Conservation (phyloP, 2,113 vertebrate species). For the Podilymbus podiceps region DNA sequence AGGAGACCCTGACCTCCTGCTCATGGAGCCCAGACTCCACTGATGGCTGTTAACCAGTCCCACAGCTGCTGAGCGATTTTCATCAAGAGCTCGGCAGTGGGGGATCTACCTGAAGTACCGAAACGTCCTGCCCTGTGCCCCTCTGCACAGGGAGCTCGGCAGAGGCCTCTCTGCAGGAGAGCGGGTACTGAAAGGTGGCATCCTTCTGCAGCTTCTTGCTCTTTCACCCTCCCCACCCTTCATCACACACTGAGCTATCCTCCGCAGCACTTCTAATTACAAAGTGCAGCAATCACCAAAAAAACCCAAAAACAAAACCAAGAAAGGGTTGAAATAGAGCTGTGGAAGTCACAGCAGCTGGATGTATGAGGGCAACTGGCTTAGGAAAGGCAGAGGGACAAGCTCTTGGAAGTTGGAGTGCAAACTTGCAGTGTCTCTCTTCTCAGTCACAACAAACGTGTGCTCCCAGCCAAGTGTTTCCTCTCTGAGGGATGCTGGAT, state of each 20-base stretch:
- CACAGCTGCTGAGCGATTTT: background rate
- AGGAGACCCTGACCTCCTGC: background rate
- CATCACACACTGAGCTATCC: background rate
- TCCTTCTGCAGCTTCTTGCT: background rate
- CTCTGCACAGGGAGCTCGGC: rapidly evolving
- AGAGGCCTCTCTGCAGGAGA: background rate
- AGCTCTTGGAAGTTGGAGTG: background rate
- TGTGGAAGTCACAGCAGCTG: background rate
- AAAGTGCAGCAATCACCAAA: background rate
- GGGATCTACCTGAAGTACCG: background rate
- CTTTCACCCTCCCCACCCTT: background rate
- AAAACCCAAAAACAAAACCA: no score
- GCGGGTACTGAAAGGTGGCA: background rate
- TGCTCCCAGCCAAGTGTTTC: background rate
- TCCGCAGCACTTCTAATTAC: background rate
- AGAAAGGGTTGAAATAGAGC: background rate
- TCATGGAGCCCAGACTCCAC: background rate
- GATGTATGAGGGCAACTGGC: rapidly evolving
- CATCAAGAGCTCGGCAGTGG: background rate
- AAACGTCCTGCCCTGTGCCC: background rate
- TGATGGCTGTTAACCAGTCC: background rate
- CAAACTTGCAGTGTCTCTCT: background rate
- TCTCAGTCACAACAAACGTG: background rate
- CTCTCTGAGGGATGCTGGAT: background rate
- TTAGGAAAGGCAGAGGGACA: background rate